Evolutionary conservation across 23 tunicate genomes (phyloP).

Genomic region (Diplosoma virens): DNA sequence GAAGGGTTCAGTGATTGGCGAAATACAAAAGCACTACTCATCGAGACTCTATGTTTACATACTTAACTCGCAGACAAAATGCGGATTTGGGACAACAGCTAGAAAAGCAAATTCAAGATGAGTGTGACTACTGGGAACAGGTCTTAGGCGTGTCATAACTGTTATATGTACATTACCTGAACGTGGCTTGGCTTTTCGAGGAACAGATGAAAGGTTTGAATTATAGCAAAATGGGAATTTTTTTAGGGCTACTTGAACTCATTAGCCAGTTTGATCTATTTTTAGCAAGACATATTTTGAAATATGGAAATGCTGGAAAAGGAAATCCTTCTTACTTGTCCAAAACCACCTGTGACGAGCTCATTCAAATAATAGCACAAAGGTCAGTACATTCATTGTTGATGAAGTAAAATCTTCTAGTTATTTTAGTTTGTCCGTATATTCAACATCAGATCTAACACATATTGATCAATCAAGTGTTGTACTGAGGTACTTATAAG

Average conservation of each 20-base stretch:
- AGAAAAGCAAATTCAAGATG: constrained; percentile 21
- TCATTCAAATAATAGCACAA: constrained; percentile 18
- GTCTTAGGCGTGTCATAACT: constrained; percentile 25
- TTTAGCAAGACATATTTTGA: constrained; percentile 18
- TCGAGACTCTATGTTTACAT: background rate
- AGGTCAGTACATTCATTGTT: background rate
- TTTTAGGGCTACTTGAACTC: constrained; percentile 32
- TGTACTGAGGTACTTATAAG: background rate
- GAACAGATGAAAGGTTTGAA: constrained; percentile 24
- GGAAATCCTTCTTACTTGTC: constrained; percentile 26
- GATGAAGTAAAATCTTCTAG: constrained; percentile 7
- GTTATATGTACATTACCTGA: constrained; percentile 1
- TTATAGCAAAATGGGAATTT: constrained; percentile 29
- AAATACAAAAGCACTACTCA: constrained; percentile 6
- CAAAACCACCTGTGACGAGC: constrained; percentile 16
- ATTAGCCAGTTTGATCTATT: constrained; percentile 32
- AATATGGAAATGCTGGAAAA: constrained; percentile 23
- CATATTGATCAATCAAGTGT: constrained; percentile 6
- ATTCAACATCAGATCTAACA: constrained; percentile 20
- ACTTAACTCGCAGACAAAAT: constrained; percentile 10
- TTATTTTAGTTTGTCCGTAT: constrained; percentile 20
- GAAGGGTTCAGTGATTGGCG: constrained; percentile 19
- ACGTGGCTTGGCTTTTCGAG: constrained; percentile 32
- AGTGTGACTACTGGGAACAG: constrained; percentile 27
- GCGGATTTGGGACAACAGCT: constrained; percentile 4